Evolutionary conservation across 1,140 invertebrate species (phyloP), one percentile per base, ranked within the genome.

Genomic region (Drosophila suzukii): DNA sequence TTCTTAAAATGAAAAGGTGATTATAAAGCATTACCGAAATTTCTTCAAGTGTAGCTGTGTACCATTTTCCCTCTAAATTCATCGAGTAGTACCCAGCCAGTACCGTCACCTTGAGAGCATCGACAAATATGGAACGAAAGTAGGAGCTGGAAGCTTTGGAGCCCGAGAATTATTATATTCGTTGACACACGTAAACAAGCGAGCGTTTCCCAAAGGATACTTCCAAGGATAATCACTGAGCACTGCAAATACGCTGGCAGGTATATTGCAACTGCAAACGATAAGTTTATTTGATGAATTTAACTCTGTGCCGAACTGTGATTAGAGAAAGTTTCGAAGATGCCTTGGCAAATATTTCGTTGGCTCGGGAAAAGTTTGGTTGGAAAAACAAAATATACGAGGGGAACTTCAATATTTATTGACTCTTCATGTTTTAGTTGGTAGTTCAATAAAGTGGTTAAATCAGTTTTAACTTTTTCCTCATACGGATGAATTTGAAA

Each of bases 321-420:
- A 70, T 71, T 71, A 71, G 67, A 70, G 53, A 38, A 67, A 60
- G 44, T 49, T 70, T 54, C 32, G 13, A 20, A 55, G 60, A 34
- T 56, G 63, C 63, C 27, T 49, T 27, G 41, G 50, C 63, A 70
- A 70, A 70, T 68, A 49, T 47, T 66, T 27, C 17, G 11, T 12
- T 12, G 47, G 17, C 56, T 20, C 30, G 10, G 36, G 2, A 17
- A 15, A 55, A 68, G 34, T 71, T 68, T 47, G 8, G 38, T 0
- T 39, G 4, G 10, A 6, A 41, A n/a, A 70, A 57, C 63, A 57
- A 57, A 49, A 58, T 53, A 50, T 70, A 57, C 38, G 38, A 43
- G 27, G 2, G 1, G 30, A 49, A 36, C 67, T 71, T 57, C 24
- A 10, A 34, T 36, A 68, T 55, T 70, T 55, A 67, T 70, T 47